phyloP scores from a whole-genome alignment of 1,140 invertebrate genomes.

The Monomorium pharaonis region DNA sequence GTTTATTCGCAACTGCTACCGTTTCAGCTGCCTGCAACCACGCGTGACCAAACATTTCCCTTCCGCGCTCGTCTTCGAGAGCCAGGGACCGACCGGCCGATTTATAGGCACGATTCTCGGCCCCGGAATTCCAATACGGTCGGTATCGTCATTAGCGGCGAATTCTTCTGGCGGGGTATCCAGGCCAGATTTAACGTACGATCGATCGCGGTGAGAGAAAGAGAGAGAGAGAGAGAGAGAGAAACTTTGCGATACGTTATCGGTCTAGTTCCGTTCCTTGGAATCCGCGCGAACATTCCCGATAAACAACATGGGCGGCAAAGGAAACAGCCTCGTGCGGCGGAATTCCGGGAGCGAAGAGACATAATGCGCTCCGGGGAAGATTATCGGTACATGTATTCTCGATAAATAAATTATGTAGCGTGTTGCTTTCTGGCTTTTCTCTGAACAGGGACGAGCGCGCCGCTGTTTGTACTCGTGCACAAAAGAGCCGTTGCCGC shows the following conservation, averaged over 20 bases:
- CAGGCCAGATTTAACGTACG: slow-evolving; percentile 17
- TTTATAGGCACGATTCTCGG: slow-evolving; percentile 51
- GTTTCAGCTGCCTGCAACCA: slow-evolving; percentile 79
- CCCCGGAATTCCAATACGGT: slow-evolving; percentile 57
- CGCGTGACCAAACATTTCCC: slow-evolving; percentile 83
- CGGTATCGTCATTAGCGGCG: slow-evolving; percentile 49
- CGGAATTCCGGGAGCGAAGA: not conserved
- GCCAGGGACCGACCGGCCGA: slow-evolving; percentile 21
- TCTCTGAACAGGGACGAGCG: not conserved
- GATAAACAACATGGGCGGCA: not conserved
- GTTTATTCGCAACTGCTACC: slow-evolving; percentile 56
- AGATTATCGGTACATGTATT: not conserved
- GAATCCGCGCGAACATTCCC: slow-evolving; percentile 18
- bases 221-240: no score
- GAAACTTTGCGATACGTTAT: slow-evolving; percentile 49
- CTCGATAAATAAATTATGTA: not conserved
- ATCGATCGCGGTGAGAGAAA: slow-evolving; percentile 57
- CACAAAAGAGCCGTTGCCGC: not conserved
- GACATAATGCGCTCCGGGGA: no score
- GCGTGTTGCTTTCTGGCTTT: not conserved
- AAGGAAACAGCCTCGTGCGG: not conserved
- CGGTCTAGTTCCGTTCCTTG: slow-evolving; percentile 55
- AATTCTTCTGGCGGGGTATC: slow-evolving; percentile 57
- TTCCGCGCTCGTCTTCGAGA: slow-evolving; percentile 73
- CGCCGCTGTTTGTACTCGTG: not conserved